These are phyloP conservation scores for Lateolabrax maculatus DNA, from an alignment of 2,797 vertebrate genomes.

Conservation along the genomic window DNA sequence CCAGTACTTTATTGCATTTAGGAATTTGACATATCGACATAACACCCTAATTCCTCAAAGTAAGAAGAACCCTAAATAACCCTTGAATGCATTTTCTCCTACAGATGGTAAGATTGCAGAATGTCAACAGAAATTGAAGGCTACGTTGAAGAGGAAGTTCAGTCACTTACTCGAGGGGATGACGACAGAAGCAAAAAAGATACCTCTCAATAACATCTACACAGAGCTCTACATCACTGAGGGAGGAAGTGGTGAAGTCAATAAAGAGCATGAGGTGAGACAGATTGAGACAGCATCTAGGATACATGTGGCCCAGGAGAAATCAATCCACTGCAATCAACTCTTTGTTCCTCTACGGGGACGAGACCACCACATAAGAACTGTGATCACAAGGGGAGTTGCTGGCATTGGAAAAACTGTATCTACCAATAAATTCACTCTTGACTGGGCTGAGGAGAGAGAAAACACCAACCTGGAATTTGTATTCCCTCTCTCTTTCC, in stretches of 20 bases:
- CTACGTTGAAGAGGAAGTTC: constrained; percentile 57
- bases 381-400: constrained; percentile 77
- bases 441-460: constrained; percentile 78
- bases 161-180: constrained; percentile 55
- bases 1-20: no score
- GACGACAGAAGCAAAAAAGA: constrained; percentile 7
- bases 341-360: constrained; percentile 59
- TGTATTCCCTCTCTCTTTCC: constrained; percentile 75
- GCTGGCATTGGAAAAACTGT: constrained; percentile 82
- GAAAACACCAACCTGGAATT: constrained; percentile 71
- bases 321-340: constrained; percentile 68
- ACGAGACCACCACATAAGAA: constrained; percentile 43
- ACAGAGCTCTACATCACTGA: constrained; percentile 77
- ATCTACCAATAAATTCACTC: constrained; percentile 70
- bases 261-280: constrained; percentile 76
- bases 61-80: neutral
- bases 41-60: neutral
- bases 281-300: constrained; percentile 63
- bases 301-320: constrained; percentile 49
- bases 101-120: constrained; percentile 46
- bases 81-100: neutral
- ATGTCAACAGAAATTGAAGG: constrained; percentile 64
- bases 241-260: constrained; percentile 61
- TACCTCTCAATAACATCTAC: constrained; percentile 70
- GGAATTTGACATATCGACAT: neutral